Percentiles rank a stretch among this genome's conserved stretches.
phyloP scores from a whole-genome alignment of 2,888 invertebrate species.

The Atrina japonica region DNA sequence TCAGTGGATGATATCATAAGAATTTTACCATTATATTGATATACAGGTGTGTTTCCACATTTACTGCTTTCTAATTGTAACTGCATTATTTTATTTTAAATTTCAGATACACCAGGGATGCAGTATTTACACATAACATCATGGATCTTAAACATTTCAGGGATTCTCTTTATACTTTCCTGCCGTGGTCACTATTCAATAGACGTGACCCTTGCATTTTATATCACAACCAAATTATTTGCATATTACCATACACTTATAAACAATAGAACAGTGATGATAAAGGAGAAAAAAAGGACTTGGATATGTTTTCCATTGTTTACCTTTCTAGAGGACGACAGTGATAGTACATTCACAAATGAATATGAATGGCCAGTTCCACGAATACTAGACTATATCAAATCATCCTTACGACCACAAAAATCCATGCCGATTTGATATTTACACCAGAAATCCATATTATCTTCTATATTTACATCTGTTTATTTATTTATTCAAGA shows the following conservation, averaged over 20 bases:
- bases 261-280: slow-evolving; percentile 4
- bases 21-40: too few relatives aligned
- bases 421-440: too few relatives aligned
- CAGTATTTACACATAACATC: slow-evolving; percentile 16
- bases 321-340: slow-evolving; percentile 11
- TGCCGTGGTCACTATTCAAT: slow-evolving; percentile 24
- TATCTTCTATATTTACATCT: too few relatives aligned
- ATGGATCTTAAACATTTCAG: slow-evolving; percentile 19
- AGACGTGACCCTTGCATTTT: slow-evolving; percentile 24
- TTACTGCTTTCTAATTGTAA: too few relatives aligned
- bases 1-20: too few relatives aligned
- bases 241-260: slow-evolving; percentile 22
- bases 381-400: too few relatives aligned
- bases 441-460: too few relatives aligned
- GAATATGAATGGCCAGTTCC: slow-evolving; percentile 20
- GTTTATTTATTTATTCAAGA: too few relatives aligned
- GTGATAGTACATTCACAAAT: not conserved
- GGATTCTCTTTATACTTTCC: slow-evolving; percentile 26
- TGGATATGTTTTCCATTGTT: slow-evolving; percentile 26
- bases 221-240: slow-evolving; percentile 14
- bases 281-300: slow-evolving; percentile 9
- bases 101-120: slow-evolving; percentile 15
- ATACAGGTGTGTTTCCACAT: too few relatives aligned
- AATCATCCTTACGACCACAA: too few relatives aligned
- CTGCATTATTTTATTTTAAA: slow-evolving; percentile 1